Evolutionary conservation across 2,888 invertebrate genomes (phyloP).

Genomic region (Drosophila leonis): DNA sequence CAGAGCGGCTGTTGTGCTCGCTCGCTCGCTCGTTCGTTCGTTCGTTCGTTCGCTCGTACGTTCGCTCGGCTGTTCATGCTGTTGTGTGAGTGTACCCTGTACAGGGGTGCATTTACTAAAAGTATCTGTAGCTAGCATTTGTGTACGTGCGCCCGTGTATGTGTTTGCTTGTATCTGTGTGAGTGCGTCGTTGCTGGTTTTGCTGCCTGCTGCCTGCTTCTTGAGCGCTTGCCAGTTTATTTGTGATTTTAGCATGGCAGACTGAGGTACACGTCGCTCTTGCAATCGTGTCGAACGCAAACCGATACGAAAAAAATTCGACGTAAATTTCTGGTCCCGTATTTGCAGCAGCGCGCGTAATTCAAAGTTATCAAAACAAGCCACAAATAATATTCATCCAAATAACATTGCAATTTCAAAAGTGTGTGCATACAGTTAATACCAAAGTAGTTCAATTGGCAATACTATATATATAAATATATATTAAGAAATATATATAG

Average conservation of each 20-base stretch:
- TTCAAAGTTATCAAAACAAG: slow-evolving; percentile 69
- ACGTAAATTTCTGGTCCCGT: slow-evolving; percentile 66
- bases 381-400: slow-evolving; percentile 14
- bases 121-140: slow-evolving; percentile 26
- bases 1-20: slow-evolving; percentile 5
- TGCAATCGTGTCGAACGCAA: slow-evolving; percentile 70
- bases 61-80: slow-evolving; percentile 16
- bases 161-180: slow-evolving; percentile 25
- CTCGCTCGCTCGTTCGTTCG: slow-evolving; percentile 4
- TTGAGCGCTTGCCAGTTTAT: slow-evolving; percentile 82
- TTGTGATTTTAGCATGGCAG: slow-evolving; percentile 84
- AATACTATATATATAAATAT: slow-evolving; percentile 7
- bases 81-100: slow-evolving; percentile 50
- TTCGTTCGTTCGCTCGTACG: slow-evolving; percentile 17
- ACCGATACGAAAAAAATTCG: slow-evolving; percentile 70
- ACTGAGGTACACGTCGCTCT: slow-evolving; percentile 80
- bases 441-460: slow-evolving; percentile 35
- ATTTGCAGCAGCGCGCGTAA: slow-evolving; percentile 71
- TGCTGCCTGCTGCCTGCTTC: slow-evolving; percentile 75
- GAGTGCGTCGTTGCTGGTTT: slow-evolving; percentile 43
- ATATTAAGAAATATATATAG: not conserved
- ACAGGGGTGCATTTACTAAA: slow-evolving; percentile 76
- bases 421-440: slow-evolving; percentile 34
- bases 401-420: slow-evolving; percentile 44
- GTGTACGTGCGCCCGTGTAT: slow-evolving; percentile 11